These are phyloP conservation scores for Pempheris klunzingeri DNA, from an alignment of 2,797 vertebrate species.

Conservation along the genomic window DNA sequence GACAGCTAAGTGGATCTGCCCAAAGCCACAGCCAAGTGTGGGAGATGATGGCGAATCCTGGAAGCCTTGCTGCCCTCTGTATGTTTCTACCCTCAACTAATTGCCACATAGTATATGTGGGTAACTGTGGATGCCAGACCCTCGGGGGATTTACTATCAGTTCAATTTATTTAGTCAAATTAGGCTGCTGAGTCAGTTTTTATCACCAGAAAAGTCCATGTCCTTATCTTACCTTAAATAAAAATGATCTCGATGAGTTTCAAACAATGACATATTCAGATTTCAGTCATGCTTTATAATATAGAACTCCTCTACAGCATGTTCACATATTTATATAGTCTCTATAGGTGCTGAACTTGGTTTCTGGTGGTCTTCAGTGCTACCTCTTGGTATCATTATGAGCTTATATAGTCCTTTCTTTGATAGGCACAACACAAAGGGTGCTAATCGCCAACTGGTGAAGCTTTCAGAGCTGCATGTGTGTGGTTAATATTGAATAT, in stretches of 20 bases:
- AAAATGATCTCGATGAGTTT: background rate
- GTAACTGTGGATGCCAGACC: background rate
- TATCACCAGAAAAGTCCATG: background rate
- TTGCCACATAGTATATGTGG: background rate
- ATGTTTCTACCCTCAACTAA: background rate
- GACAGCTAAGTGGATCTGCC: too few relatives aligned
- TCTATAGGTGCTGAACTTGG: background rate
- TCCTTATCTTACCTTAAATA: background rate
- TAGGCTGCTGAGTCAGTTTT: slow-evolving; percentile 4
- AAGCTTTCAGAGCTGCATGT: slow-evolving; percentile 1
- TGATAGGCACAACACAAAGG: background rate
- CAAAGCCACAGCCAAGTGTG: too few relatives aligned
- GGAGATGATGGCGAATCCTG: too few relatives aligned
- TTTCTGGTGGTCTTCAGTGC: background rate
- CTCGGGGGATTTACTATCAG: background rate
- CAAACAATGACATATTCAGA: background rate
- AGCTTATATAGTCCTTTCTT: background rate
- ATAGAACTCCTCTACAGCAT: background rate
- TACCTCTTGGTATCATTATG: background rate
- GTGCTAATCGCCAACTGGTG: background rate
- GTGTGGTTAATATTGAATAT: slow-evolving; percentile 5
- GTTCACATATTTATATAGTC: background rate
- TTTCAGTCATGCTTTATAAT: background rate
- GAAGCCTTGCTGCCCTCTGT: too few relatives aligned
- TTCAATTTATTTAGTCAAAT: slow-evolving; percentile 3